phyloP scores from a whole-genome alignment of 2,113 vertebrate genomes.

The Tringa solitaria region DNA sequence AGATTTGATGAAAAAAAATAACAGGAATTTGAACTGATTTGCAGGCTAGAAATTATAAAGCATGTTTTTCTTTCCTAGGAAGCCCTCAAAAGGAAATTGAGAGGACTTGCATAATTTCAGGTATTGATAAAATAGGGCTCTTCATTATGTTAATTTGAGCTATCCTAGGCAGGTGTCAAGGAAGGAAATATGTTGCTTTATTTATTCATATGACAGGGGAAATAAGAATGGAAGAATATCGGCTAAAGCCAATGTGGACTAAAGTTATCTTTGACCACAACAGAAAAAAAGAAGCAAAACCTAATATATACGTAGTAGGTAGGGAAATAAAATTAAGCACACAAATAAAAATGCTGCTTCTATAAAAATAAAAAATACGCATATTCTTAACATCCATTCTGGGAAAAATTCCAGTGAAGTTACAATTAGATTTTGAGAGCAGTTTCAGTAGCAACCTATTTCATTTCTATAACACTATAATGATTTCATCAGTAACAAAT shows the following conservation, averaged over 20 bases:
- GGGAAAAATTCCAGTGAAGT: constrained; percentile 22
- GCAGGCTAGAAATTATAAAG: neutral
- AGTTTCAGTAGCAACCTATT: constrained; percentile 44
- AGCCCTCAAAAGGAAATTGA: neutral
- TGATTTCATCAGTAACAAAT: constrained; percentile 47
- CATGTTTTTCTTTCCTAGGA: neutral
- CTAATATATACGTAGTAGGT: neutral
- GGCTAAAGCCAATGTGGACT: neutral
- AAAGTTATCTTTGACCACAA: neutral
- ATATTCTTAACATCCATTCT: constrained; percentile 14
- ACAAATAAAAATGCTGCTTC: neutral
- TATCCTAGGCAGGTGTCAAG: neutral
- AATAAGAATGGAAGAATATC: neutral
- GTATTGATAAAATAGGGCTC: neutral
- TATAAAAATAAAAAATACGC: neutral
- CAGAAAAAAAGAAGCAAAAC: neutral
- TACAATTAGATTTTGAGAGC: constrained; percentile 36
- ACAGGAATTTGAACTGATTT: neutral
- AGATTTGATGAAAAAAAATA: neutral
- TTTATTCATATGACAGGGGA: neutral
- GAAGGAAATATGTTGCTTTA: neutral
- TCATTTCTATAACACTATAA: constrained; percentile 24
- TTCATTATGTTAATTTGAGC: neutral
- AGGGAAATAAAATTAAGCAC: neutral
- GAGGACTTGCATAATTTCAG: neutral